phyloP scores from a whole-genome alignment of 1,140 invertebrate species.

The Drosophila azteca region DNA sequence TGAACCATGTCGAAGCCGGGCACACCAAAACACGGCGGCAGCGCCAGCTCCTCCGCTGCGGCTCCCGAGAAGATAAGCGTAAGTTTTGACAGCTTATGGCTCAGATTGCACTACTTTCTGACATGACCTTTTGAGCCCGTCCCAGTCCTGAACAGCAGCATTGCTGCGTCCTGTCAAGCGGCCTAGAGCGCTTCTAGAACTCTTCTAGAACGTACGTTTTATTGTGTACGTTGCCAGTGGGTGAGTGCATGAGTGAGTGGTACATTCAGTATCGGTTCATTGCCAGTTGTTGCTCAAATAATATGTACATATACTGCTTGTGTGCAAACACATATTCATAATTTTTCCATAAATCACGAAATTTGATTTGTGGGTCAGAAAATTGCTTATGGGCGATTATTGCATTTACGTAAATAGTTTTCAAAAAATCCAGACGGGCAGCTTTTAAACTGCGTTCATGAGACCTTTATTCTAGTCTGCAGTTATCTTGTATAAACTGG shows the following conservation, averaged over 20 bases:
- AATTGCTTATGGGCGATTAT: too few relatives aligned
- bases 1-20: slow-evolving; percentile 67
- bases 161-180: slow-evolving; percentile 7
- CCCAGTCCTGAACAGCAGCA: neutral
- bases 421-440: too few relatives aligned
- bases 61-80: slow-evolving; percentile 69
- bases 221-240: slow-evolving; percentile 20
- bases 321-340: too few relatives aligned
- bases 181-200: slow-evolving; percentile 28
- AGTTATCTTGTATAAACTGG: too few relatives aligned
- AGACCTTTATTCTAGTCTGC: too few relatives aligned
- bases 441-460: too few relatives aligned
- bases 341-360: too few relatives aligned
- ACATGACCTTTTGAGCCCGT: slow-evolving; percentile 7
- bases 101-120: slow-evolving; percentile 8
- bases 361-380: too few relatives aligned
- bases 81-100: slow-evolving; percentile 47
- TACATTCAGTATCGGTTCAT: neutral
- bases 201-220: slow-evolving; percentile 43
- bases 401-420: too few relatives aligned
- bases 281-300: too few relatives aligned
- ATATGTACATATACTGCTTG: too few relatives aligned
- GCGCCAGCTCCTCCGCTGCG: slow-evolving; percentile 31
- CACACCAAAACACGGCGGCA: slow-evolving; percentile 61
- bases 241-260: too few relatives aligned